A percentile compares a stretch with the other conserved stretches of the same genome.
phyloP scores from a whole-genome alignment of 2,113 vertebrate genomes.

The Arenaria interpres region DNA sequence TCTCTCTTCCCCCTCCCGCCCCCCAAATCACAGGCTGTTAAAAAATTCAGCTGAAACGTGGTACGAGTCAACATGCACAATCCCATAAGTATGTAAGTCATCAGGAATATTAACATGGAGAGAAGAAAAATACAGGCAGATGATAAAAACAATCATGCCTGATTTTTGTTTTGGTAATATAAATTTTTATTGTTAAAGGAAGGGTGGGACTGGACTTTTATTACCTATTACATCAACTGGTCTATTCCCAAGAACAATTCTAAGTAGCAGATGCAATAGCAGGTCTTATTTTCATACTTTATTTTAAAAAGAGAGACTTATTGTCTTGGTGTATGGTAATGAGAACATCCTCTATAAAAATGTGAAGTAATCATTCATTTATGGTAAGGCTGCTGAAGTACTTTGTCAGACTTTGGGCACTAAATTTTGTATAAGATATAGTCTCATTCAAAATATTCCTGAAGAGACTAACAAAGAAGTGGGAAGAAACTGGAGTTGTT shows the following conservation, averaged over 20 bases:
- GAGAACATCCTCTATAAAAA: background rate
- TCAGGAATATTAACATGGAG: background rate
- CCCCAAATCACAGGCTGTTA: background rate
- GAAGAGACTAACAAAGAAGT: background rate
- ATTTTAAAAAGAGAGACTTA: background rate
- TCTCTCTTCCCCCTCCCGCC: too few species aligned
- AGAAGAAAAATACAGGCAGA: background rate
- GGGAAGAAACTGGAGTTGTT: background rate
- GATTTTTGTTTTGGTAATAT: background rate
- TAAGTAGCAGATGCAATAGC: background rate
- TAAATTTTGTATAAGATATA: background rate
- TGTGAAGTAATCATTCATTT: background rate
- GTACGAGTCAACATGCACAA: background rate
- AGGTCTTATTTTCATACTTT: background rate
- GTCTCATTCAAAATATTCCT: background rate
- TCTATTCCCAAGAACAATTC: background rate
- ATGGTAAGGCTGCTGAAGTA: background rate
- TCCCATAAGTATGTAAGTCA: background rate
- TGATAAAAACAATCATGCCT: background rate
- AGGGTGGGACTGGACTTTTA: accelerated
- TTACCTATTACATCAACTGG: background rate
- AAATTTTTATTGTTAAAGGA: background rate
- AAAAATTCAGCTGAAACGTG: background rate
- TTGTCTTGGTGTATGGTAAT: background rate
- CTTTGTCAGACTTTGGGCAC: background rate